These are phyloP conservation scores for Harpegnathos saltator DNA, from an alignment of 1,140 invertebrate species.

Conservation along the genomic window DNA sequence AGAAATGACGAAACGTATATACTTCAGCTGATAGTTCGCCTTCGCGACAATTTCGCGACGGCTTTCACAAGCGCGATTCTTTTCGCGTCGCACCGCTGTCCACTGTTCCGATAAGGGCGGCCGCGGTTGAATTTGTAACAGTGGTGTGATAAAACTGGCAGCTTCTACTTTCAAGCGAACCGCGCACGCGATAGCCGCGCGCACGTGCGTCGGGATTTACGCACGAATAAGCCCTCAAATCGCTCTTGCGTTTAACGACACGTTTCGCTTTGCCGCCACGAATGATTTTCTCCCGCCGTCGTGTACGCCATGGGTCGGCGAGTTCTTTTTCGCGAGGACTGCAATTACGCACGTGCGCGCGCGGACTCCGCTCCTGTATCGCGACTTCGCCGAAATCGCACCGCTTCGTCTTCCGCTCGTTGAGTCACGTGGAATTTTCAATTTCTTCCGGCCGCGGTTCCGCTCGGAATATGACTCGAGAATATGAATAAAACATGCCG, in stretches of 20 bases:
- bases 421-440: not conserved
- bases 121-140: conserved; percentile 21
- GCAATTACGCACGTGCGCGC: not conserved
- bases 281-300: conserved; percentile 37
- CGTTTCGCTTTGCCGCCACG: conserved; percentile 26
- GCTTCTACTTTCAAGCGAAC: conserved; percentile 47
- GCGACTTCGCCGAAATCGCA: too few relatives aligned
- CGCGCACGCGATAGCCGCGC: conserved; percentile 21
- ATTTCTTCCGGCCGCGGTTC: not conserved
- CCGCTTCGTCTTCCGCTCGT: not conserved
- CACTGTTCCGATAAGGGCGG: conserved; percentile 20
- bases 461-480: conserved; percentile 15
- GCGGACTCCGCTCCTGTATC: too few relatives aligned
- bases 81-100: not conserved
- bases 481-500: not conserved
- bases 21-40: too few relatives aligned
- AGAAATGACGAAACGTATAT: too few relatives aligned
- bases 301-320: not conserved
- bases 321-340: not conserved
- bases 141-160: conserved; percentile 22
- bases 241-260: conserved; percentile 39
- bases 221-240: conserved; percentile 56
- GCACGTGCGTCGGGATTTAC: conserved; percentile 56
- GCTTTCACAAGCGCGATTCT: too few relatives aligned
- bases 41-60: too few relatives aligned